phyloP scores from a whole-genome alignment of 2,113 vertebrate genomes.

The Pseudorectes ferrugineus region DNA sequence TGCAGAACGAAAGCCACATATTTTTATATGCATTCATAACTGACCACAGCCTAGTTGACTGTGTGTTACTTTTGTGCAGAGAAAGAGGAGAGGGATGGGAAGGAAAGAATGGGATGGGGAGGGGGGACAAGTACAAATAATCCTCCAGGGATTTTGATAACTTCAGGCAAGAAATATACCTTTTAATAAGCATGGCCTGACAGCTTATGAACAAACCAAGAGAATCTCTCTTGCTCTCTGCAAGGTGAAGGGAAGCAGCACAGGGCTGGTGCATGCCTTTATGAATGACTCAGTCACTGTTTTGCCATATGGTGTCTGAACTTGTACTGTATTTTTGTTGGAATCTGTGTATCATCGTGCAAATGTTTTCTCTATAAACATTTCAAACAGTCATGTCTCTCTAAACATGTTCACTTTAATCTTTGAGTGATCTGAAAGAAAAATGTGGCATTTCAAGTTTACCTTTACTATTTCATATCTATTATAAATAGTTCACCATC shows the following conservation, averaged over 20 bases:
- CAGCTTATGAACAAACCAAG: background rate
- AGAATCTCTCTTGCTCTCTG: background rate
- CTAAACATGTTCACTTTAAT: conserved; percentile 65
- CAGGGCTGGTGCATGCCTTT: background rate
- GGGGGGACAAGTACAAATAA: background rate
- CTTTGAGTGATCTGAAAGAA: conserved; percentile 51
- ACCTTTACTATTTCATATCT: conserved; percentile 9
- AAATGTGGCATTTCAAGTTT: conserved; percentile 36
- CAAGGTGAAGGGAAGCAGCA: conserved; percentile 1
- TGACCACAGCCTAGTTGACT: background rate
- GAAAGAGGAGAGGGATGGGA: background rate
- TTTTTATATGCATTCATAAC: background rate
- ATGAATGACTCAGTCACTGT: conserved; percentile 52
- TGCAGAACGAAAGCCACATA: background rate
- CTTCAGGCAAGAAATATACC: background rate
- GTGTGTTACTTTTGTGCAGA: background rate
- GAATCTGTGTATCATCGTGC: conserved; percentile 58
- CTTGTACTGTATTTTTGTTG: conserved; percentile 64
- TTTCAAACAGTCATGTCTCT: conserved; percentile 67
- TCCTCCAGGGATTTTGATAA: background rate
- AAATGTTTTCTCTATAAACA: conserved; percentile 73
- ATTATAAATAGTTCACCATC: conserved; percentile 1
- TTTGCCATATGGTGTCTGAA: conserved; percentile 65
- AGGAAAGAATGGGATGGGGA: background rate
- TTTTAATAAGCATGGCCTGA: background rate